Conservation (phyloP, 2,113 vertebrate genomes). For the Sisor rabdophorus region DNA sequence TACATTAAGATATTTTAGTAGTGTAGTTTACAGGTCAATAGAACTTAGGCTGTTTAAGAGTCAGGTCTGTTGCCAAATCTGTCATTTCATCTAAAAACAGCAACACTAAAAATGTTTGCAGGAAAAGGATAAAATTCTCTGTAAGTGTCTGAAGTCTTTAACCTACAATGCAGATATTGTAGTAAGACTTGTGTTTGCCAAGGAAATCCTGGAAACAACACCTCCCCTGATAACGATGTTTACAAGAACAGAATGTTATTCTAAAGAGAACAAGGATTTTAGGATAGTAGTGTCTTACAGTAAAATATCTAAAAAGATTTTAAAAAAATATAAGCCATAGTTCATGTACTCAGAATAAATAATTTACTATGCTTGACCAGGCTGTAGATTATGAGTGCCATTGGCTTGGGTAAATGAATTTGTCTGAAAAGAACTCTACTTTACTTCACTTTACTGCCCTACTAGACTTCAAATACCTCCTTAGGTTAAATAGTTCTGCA, state of each 20-base stretch:
- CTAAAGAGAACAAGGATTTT: background rate
- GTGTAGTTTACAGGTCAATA: background rate
- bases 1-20: background rate
- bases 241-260: slow-evolving; percentile 34
- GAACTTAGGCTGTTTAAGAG: background rate
- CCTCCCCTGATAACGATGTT: slow-evolving; percentile 39
- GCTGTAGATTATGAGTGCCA: background rate
- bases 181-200: slow-evolving; percentile 9
- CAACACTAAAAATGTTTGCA: background rate
- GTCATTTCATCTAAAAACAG: slow-evolving; percentile 4
- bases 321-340: background rate
- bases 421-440: background rate
- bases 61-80: background rate
- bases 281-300: background rate
- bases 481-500: slow-evolving; percentile 2
- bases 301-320: background rate
- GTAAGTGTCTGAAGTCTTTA: background rate
- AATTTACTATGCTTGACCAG: background rate
- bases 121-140: background rate
- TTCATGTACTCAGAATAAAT: background rate
- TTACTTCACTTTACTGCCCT: too few species aligned
- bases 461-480: background rate
- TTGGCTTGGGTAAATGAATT: too few species aligned
- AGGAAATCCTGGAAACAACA: slow-evolving; percentile 44
- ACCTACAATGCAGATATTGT: background rate